Evolutionary conservation across 2,113 vertebrate genomes (phyloP).

Genomic region (Dicerorhinus sumatrensis): DNA sequence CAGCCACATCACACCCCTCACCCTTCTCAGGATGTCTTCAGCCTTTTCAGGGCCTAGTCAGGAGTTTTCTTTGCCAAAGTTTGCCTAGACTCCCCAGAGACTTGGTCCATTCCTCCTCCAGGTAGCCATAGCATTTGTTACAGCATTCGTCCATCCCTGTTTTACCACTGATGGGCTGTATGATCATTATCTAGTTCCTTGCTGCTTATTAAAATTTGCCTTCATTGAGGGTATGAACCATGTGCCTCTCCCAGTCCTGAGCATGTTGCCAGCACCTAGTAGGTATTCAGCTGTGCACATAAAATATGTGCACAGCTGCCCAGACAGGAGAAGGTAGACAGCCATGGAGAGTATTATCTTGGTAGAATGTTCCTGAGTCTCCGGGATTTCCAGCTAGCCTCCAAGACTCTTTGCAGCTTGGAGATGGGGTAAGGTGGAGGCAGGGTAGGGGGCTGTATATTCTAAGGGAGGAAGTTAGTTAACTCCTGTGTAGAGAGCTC

Average conservation of each 20-base stretch:
- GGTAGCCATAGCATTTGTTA: neutral
- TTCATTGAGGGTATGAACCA: neutral
- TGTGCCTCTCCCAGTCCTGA: neutral
- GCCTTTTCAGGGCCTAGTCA: neutral
- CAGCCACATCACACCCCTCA: neutral
- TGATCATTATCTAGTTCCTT: neutral
- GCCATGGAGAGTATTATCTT: neutral
- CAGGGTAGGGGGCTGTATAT: neutral
- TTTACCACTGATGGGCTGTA: neutral
- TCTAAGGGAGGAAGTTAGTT: neutral
- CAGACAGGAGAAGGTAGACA: neutral
- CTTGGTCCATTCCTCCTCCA: neutral
- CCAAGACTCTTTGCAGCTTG: constrained; percentile 21
- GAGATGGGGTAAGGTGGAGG: neutral
- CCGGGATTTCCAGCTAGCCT: neutral
- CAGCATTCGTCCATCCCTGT: neutral
- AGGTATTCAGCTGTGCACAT: neutral
- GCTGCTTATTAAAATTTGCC: neutral
- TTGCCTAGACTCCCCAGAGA: neutral
- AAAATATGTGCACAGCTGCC: neutral
- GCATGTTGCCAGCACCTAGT: neutral
- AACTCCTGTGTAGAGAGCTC: neutral
- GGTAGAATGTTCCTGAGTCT: neutral
- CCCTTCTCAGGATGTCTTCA: neutral
- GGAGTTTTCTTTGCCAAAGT: neutral